Conservation (phyloP, 2,888 invertebrate species). For the Cephalotes varians region DNA sequence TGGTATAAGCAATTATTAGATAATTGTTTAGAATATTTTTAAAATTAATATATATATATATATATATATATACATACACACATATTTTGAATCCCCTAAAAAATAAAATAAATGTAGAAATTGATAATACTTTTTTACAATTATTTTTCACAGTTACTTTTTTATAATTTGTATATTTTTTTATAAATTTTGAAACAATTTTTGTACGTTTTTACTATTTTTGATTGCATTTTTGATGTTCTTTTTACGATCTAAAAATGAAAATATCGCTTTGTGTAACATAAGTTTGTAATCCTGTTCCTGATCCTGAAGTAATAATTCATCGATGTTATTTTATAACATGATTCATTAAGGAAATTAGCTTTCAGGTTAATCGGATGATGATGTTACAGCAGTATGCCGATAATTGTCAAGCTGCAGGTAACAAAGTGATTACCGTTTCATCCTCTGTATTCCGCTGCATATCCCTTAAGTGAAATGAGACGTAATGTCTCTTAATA, state of each 20-base stretch:
- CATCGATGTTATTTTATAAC: not conserved
- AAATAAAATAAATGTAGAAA: not conserved
- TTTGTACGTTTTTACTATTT: not conserved
- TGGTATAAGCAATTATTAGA: not conserved
- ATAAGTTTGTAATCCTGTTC: not conserved
- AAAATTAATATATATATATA: not conserved
- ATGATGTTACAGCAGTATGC: constrained; percentile 3
- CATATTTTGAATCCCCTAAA: not conserved
- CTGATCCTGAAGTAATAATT: not conserved
- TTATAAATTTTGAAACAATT: not conserved
- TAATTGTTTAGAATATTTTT: not conserved
- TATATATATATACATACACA: too few relatives aligned
- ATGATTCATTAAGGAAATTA: constrained; percentile 31
- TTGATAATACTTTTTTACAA: not conserved
- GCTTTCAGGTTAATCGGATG: constrained; percentile 24
- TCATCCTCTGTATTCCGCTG: not conserved
- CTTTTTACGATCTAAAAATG: not conserved
- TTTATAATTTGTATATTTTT: not conserved
- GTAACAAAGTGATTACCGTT: constrained; percentile 13
- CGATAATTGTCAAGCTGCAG: constrained; percentile 6
- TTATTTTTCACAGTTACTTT: not conserved
- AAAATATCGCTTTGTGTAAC: not conserved
- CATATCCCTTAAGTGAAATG: not conserved
- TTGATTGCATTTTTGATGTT: not conserved
- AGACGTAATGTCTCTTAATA: not conserved